Evolutionary conservation across 2,113 vertebrate genomes (phyloP).

Genomic region (Forbesichthys agassizii): DNA sequence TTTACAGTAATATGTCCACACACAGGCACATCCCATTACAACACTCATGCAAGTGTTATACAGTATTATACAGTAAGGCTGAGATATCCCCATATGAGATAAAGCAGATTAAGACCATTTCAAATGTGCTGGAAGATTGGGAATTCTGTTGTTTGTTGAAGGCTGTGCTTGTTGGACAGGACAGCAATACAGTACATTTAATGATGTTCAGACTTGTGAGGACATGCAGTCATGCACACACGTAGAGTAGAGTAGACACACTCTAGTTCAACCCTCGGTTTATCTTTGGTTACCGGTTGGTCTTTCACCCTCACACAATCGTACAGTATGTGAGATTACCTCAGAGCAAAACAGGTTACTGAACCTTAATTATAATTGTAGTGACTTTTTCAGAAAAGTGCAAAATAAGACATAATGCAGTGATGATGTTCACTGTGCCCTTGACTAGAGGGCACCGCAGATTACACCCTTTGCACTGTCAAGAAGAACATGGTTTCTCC

Average conservation of each 20-base stretch:
- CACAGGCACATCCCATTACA: slow-evolving; percentile 29
- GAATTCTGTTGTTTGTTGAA: slow-evolving; percentile 44
- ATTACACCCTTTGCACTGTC: slow-evolving; percentile 4
- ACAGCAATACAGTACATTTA: slow-evolving; percentile 18
- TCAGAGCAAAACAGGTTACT: slow-evolving; percentile 53
- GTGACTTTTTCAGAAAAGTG: not conserved
- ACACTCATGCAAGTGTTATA: too few relatives aligned
- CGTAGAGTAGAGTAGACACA: not conserved
- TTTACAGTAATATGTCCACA: slow-evolving; percentile 19
- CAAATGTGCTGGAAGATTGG: slow-evolving; percentile 22
- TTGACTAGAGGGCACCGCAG: slow-evolving; percentile 32
- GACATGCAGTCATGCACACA: slow-evolving; percentile 23
- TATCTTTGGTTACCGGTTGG: not conserved
- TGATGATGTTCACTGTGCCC: slow-evolving; percentile 4
- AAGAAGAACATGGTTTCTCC: not conserved
- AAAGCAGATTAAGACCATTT: slow-evolving; percentile 13
- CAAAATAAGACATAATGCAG: not conserved
- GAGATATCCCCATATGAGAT: slow-evolving; percentile 11
- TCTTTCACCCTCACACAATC: slow-evolving; percentile 4
- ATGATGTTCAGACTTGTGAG: slow-evolving; percentile 26
- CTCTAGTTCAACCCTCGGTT: not conserved
- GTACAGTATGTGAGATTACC: slow-evolving; percentile 27
- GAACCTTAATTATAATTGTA: slow-evolving; percentile 22
- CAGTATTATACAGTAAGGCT: slow-evolving; percentile 14
- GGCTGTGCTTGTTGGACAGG: slow-evolving; percentile 26